A percentile compares a stretch with the other conserved stretches of the same genome.
phyloP scores from a whole-genome alignment of 2,113 vertebrate species.

The Oreotrochilus melanogaster region DNA sequence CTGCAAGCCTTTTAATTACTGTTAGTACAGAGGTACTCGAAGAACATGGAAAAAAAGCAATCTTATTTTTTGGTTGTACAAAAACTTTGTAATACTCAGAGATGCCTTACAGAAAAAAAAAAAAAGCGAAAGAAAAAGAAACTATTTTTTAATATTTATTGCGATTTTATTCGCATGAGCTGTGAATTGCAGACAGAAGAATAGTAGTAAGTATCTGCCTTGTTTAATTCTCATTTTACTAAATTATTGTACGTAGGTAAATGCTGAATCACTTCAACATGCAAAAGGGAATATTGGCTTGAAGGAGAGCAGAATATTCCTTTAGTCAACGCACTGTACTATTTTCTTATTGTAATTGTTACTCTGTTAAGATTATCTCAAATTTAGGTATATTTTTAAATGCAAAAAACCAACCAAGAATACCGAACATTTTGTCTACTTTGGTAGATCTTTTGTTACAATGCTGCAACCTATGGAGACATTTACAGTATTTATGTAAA shows the following conservation, averaged over 20 bases:
- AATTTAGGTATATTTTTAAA: conserved; percentile 82
- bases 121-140: conserved; percentile 21
- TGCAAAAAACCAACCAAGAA: conserved; percentile 56
- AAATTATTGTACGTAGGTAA: conserved; percentile 74
- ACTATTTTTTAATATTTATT: conserved; percentile 77
- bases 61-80: conserved; percentile 71
- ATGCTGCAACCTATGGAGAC: conserved; percentile 80
- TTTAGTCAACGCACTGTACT: conserved; percentile 85
- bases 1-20: conserved; percentile 14
- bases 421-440: conserved; percentile 77
- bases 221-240: conserved; percentile 70
- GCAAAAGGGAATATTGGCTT: conserved; percentile 76
- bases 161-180: conserved; percentile 72
- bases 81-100: conserved; percentile 75
- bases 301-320: conserved; percentile 68
- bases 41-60: conserved; percentile 55
- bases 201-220: conserved; percentile 67
- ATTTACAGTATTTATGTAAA: conserved; percentile 89
- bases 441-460: conserved; percentile 74
- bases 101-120: conserved; percentile 76
- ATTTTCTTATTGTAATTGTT: conserved; percentile 82
- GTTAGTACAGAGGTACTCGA: conserved; percentile 45
- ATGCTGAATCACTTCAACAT: conserved; percentile 79
- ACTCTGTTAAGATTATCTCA: conserved; percentile 81
- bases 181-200: conserved; percentile 70